Evolutionary conservation across 2,113 vertebrate genomes (phyloP).

Genomic region (Zapus hudsonius): DNA sequence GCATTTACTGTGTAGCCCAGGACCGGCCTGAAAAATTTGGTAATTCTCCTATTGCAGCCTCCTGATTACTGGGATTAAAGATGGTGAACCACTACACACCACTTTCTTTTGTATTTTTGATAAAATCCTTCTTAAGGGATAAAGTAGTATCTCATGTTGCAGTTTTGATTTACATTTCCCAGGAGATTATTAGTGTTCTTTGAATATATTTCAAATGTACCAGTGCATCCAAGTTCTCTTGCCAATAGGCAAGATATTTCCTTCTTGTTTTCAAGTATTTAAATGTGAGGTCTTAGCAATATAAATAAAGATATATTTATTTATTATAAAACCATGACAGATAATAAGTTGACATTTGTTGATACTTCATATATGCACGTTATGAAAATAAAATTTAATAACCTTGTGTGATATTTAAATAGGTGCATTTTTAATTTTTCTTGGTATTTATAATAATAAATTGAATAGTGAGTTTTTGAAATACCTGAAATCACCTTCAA

Average conservation of each 20-base stretch:
- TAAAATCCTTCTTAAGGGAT: not conserved
- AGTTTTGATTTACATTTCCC: not conserved
- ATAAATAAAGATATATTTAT: not conserved
- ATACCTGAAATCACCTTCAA: not conserved
- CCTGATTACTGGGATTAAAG: no score
- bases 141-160: not conserved
- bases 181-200: not conserved
- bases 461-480: not conserved
- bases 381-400: constrained; percentile 8
- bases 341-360: constrained; percentile 3
- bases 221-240: not conserved
- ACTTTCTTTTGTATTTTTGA: not conserved
- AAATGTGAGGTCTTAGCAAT: not conserved
- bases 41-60: not conserved
- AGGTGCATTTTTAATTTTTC: not conserved
- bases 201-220: not conserved
- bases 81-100: no score
- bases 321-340: not conserved
- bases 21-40: not conserved
- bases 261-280: not conserved
- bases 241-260: not conserved
- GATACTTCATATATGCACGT: not conserved
- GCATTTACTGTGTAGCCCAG: no score
- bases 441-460: not conserved
- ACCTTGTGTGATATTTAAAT: not conserved